These are phyloP conservation scores for Drosophila neonasuta DNA, from an alignment of 2,888 invertebrate species.

Conservation along the genomic window DNA sequence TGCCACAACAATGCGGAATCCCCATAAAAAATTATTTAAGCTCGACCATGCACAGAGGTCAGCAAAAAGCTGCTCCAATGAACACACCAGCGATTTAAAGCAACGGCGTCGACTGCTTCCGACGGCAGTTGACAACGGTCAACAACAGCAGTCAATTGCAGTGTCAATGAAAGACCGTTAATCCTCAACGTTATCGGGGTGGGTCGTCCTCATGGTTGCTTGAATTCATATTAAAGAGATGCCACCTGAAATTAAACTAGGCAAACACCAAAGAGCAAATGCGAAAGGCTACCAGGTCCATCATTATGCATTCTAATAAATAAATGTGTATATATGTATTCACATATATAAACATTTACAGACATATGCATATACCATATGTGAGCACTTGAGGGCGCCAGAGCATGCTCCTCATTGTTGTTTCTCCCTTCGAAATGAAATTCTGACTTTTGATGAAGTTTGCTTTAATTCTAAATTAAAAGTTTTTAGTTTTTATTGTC, in stretches of 20 bases:
- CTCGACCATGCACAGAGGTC: slow-evolving; percentile 5
- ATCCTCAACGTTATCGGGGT: slow-evolving; percentile 1
- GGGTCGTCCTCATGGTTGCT: neutral
- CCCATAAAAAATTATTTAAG: neutral
- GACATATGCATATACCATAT: neutral
- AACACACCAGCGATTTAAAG: slow-evolving; percentile 6
- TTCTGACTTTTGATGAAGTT: neutral
- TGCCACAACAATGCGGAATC: neutral
- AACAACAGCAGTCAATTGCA: slow-evolving; percentile 16
- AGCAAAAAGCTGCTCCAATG: slow-evolving; percentile 3
- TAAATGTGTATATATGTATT: neutral
- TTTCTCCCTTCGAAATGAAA: neutral
- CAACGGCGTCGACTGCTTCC: slow-evolving; percentile 10
- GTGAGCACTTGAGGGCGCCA: slow-evolving; percentile 1
- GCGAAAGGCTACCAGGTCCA: neutral
- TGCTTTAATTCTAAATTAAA: neutral
- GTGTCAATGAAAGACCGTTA: slow-evolving; percentile 7
- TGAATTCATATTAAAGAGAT: neutral
- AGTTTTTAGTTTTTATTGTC: neutral
- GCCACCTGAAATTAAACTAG: slow-evolving; percentile 8
- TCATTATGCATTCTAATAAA: neutral
- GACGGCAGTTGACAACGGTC: slow-evolving; percentile 26
- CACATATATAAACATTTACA: neutral
- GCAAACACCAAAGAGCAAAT: neutral
- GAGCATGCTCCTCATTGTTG: neutral